Evolutionary conservation across 2,888 invertebrate species (phyloP).

Genomic region (Pocota personata): DNA sequence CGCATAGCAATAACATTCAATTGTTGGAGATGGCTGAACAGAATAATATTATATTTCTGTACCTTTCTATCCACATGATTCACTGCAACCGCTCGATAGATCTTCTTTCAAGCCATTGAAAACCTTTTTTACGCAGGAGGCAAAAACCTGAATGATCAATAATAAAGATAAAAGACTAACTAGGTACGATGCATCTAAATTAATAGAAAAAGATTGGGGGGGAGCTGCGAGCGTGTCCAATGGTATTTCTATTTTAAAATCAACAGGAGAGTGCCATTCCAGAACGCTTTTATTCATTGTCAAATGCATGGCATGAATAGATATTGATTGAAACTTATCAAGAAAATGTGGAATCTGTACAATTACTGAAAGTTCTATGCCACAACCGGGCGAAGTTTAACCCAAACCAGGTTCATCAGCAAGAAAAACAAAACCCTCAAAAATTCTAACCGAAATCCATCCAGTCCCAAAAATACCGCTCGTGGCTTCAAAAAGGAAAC

Average conservation of each 20-base stretch:
- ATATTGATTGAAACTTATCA: background rate
- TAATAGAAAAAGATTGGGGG: slow-evolving; percentile 11
- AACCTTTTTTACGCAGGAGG: slow-evolving; percentile 3
- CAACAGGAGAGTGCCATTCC: slow-evolving; percentile 8
- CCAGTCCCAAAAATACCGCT: background rate
- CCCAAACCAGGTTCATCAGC: no score
- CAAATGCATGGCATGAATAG: background rate
- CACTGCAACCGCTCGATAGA: slow-evolving; percentile 16
- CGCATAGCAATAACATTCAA: background rate
- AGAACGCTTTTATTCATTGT: background rate
- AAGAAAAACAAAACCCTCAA: no score
- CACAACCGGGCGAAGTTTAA: background rate
- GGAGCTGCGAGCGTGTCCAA: background rate
- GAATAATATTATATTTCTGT: slow-evolving; percentile 18
- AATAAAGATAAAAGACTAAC: slow-evolving; percentile 1
- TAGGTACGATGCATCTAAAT: slow-evolving; percentile 4
- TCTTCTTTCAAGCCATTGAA: slow-evolving; percentile 33
- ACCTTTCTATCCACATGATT: slow-evolving; percentile 17
- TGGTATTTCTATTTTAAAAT: background rate
- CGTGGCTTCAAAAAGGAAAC: no score
- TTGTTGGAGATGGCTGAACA: slow-evolving; percentile 8
- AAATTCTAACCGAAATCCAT: background rate
- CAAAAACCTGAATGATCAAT: slow-evolving; percentile 19
- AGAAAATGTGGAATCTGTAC: background rate
- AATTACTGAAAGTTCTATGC: background rate